Evolutionary conservation across 2,888 invertebrate genomes (phyloP).

Genomic region (Leuctra nigra): DNA sequence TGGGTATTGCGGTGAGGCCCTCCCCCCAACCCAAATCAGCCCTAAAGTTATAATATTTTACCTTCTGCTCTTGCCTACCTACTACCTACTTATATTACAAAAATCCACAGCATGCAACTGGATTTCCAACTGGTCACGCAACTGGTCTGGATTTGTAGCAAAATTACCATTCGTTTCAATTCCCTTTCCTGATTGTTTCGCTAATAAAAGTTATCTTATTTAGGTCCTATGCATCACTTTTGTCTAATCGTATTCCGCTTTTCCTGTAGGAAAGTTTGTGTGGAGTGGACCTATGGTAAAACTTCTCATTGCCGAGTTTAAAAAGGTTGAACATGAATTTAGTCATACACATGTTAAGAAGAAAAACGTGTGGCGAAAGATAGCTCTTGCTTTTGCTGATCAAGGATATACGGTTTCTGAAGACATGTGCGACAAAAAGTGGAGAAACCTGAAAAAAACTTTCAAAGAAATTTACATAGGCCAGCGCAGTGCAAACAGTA

Average conservation of each 20-base stretch:
- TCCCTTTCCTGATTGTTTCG: not conserved
- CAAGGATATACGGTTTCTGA: conserved; percentile 25
- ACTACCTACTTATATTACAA: too few relatives aligned
- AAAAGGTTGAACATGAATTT: conserved; percentile 23
- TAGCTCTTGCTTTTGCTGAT: conserved; percentile 22
- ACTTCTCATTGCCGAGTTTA: conserved; percentile 20
- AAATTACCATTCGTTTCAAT: too few relatives aligned
- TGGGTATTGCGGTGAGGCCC: too few relatives aligned
- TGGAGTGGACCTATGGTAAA: conserved; percentile 22
- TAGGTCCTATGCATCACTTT: not conserved
- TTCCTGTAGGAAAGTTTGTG: conserved; percentile 20
- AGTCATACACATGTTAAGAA: conserved; percentile 25
- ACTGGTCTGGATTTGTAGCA: too few relatives aligned
- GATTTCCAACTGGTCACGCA: too few relatives aligned
- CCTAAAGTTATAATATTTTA: too few relatives aligned
- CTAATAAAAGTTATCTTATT: too few relatives aligned
- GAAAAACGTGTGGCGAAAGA: conserved; percentile 27
- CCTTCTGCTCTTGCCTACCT: too few relatives aligned
- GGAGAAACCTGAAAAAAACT: conserved; percentile 28
- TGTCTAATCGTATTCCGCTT: not conserved
- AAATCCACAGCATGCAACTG: too few relatives aligned
- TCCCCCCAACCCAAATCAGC: too few relatives aligned
- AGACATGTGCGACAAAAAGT: conserved; percentile 28
- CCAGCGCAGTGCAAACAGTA: conserved; percentile 21
- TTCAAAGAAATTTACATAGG: conserved; percentile 28